These are phyloP conservation scores for Drosophila truncata DNA, from an alignment of 1,140 invertebrate genomes.

Conservation along the genomic window DNA sequence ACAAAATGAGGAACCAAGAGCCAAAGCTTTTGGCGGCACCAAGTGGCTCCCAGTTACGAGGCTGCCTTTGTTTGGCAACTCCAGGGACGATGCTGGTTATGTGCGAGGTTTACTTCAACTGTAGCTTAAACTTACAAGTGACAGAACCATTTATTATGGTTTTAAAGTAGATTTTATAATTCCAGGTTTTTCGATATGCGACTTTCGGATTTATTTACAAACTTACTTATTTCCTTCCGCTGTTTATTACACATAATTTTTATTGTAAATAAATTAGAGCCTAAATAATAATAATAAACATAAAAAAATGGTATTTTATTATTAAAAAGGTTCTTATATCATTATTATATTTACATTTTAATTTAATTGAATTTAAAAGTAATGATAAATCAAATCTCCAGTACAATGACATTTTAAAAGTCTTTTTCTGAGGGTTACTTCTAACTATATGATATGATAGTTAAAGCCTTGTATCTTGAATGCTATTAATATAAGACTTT, in stretches of 20 bases:
- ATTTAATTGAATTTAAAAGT: background rate
- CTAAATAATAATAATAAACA: too few relatives aligned
- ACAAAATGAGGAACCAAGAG: conserved; percentile 12
- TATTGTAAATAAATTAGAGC: background rate
- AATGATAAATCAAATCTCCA: background rate
- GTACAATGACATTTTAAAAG: background rate
- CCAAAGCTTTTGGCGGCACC: conserved; percentile 31
- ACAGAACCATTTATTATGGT: too few relatives aligned
- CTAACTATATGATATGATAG: background rate
- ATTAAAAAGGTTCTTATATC: too few relatives aligned
- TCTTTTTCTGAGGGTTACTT: background rate
- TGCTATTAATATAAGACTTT: conserved; percentile 3
- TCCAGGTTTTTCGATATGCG: background rate
- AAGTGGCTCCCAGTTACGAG: conserved; percentile 43
- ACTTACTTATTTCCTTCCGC: background rate
- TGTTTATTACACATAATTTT: background rate
- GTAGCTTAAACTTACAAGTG: background rate
- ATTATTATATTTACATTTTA: background rate
- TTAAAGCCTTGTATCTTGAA: background rate
- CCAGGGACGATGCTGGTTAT: conserved; percentile 23
- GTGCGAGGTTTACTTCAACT: conserved; percentile 13
- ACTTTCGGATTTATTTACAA: background rate
- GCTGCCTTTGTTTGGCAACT: conserved; percentile 51
- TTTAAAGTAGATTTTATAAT: background rate
- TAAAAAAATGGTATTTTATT: background rate